These are phyloP conservation scores for Zaprionus inermis DNA, from an alignment of 1,140 invertebrate genomes.

Conservation along the genomic window DNA sequence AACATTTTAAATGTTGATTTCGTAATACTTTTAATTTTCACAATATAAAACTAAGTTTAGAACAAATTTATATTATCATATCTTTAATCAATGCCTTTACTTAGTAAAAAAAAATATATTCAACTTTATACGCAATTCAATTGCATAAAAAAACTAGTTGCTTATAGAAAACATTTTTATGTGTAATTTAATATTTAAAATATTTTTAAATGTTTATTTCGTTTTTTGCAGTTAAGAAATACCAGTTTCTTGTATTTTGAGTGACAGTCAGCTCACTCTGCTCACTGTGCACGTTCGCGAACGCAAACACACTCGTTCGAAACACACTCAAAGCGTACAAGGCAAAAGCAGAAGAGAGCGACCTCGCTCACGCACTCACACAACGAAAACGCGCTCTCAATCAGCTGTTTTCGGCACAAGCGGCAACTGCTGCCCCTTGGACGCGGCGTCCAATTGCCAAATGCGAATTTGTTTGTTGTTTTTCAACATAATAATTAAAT, in stretches of 20 bases:
- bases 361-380: background rate
- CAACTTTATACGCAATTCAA: no score
- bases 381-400: background rate
- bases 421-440: background rate
- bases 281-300: background rate
- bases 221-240: background rate
- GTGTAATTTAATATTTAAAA: background rate
- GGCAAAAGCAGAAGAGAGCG: background rate
- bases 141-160: no score
- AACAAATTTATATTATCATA: no score
- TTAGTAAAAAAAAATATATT: no score
- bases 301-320: background rate
- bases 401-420: constrained; percentile 1
- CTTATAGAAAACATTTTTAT: no score
- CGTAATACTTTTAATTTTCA: no score
- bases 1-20: no score
- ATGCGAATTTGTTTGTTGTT: background rate
- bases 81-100: no score
- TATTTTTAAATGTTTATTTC: background rate
- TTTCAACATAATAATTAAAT: no score
- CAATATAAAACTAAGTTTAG: no score
- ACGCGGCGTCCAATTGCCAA: background rate
- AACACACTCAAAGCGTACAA: background rate
- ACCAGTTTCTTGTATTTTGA: background rate
- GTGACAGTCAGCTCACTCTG: background rate